phyloP scores from a whole-genome alignment of 2,113 vertebrate genomes.

The Pollimyrus isidori region DNA sequence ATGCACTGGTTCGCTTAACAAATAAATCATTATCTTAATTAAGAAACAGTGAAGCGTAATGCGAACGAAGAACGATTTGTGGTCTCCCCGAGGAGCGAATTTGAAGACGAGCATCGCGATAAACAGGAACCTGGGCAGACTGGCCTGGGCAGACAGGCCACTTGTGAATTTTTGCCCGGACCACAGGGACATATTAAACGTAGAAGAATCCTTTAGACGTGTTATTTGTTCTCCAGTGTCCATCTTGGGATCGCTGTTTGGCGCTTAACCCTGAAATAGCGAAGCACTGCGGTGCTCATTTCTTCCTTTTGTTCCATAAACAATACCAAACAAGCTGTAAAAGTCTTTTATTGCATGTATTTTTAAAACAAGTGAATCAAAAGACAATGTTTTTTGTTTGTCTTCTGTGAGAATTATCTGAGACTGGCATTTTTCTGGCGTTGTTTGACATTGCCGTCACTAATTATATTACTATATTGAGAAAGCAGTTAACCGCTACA shows the following conservation, averaged over 20 bases:
- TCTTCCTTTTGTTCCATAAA: slow-evolving; percentile 17
- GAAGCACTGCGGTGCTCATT: slow-evolving; percentile 28
- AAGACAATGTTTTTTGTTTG: neutral
- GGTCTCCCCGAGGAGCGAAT: neutral
- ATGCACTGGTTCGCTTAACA: slow-evolving; percentile 7
- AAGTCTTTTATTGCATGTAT: neutral
- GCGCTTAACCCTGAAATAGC: slow-evolving; percentile 23
- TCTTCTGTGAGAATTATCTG: neutral
- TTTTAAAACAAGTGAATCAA: neutral
- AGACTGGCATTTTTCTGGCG: neutral
- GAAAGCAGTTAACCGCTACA: neutral
- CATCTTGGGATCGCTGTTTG: neutral
- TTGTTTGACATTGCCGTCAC: neutral
- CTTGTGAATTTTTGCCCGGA: neutral
- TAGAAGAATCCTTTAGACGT: neutral
- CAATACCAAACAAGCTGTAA: slow-evolving; percentile 5
- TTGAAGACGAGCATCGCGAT: neutral
- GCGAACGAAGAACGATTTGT: neutral
- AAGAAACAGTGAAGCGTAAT: neutral
- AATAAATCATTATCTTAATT: slow-evolving; percentile 5
- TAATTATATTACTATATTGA: neutral
- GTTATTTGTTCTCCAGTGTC: slow-evolving; percentile 10
- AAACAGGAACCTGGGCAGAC: neutral
- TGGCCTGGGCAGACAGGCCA: neutral
- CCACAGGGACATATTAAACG: neutral